These are phyloP conservation scores for Ornithoptera alexandrae DNA, from an alignment of 2,888 invertebrate species.

Conservation along the genomic window DNA sequence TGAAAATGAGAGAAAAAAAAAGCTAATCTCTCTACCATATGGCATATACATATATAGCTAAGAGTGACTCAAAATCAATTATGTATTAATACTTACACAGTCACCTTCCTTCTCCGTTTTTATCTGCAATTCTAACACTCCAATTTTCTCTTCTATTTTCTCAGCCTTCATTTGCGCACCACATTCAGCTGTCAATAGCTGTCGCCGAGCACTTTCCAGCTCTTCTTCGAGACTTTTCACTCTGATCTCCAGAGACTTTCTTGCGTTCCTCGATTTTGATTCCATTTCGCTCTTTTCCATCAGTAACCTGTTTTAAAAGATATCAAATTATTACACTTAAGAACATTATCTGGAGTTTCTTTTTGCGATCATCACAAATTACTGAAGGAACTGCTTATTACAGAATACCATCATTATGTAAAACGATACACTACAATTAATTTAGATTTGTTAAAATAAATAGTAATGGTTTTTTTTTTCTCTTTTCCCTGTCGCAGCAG, in stretches of 20 bases:
- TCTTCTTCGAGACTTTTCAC: conserved; percentile 58
- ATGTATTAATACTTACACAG: conserved; percentile 39
- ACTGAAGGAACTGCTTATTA: too few relatives aligned
- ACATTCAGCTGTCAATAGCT: conserved; percentile 47
- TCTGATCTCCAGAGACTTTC: conserved; percentile 45
- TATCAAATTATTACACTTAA: neutral
- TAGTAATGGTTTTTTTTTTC: too few relatives aligned
- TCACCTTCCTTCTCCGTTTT: conserved; percentile 48
- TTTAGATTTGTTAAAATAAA: too few relatives aligned
- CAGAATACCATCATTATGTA: too few relatives aligned
- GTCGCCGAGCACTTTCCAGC: conserved; percentile 53
- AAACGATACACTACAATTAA: too few relatives aligned
- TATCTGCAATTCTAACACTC: conserved; percentile 52
- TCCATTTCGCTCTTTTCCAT: conserved; percentile 59
- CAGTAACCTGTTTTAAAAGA: conserved; percentile 43
- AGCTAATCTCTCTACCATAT: neutral
- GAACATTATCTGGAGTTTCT: too few relatives aligned
- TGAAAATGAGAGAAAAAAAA: neutral
- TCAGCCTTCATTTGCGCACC: conserved; percentile 56
- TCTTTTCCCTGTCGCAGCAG: too few relatives aligned
- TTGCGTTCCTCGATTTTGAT: conserved; percentile 44
- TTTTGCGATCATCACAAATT: too few relatives aligned
- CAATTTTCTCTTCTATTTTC: conserved; percentile 55
- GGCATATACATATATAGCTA: too few relatives aligned
- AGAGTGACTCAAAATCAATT: too few relatives aligned